Conservation (phyloP, 2,797 vertebrate genomes). For the Poliocrania exsul region DNA sequence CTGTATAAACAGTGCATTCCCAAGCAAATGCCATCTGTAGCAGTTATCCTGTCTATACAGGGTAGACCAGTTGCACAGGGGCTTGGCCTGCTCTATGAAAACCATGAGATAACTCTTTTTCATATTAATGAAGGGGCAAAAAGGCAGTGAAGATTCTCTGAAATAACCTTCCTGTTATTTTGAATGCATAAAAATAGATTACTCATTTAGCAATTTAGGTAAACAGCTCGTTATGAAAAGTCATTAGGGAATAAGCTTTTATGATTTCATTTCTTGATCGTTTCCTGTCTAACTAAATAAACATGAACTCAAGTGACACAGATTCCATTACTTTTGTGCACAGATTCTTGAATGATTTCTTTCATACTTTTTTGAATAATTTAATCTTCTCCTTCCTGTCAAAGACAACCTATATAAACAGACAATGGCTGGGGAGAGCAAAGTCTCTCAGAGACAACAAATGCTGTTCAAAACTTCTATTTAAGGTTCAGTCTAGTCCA, state of each 20-base stretch:
- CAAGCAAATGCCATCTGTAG: slow-evolving; percentile 4
- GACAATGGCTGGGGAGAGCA: not conserved
- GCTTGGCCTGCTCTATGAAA: not conserved
- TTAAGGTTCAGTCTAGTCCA: not conserved
- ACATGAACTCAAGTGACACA: slow-evolving; percentile 62
- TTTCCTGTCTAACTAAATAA: slow-evolving; percentile 68
- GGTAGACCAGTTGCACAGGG: not conserved
- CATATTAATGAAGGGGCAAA: not conserved
- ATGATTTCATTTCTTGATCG: slow-evolving; percentile 64
- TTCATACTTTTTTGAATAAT: not conserved
- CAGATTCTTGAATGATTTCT: slow-evolving; percentile 21
- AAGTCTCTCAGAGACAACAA: not conserved
- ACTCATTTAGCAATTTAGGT: slow-evolving; percentile 48
- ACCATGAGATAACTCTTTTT: not conserved
- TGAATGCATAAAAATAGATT: slow-evolving; percentile 51
- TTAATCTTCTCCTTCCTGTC: slow-evolving; percentile 3
- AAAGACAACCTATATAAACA: not conserved
- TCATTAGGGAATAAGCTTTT: slow-evolving; percentile 53
- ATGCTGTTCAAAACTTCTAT: not conserved
- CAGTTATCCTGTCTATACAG: not conserved
- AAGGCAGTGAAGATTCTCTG: slow-evolving; percentile 11
- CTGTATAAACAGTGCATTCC: not conserved
- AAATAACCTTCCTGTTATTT: slow-evolving; percentile 48
- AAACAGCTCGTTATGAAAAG: slow-evolving; percentile 56
- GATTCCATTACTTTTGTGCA: slow-evolving; percentile 10